Base-by-base conservation (phyloP, 2,888 invertebrate genomes). In the Chelonus formosanus region DNA sequence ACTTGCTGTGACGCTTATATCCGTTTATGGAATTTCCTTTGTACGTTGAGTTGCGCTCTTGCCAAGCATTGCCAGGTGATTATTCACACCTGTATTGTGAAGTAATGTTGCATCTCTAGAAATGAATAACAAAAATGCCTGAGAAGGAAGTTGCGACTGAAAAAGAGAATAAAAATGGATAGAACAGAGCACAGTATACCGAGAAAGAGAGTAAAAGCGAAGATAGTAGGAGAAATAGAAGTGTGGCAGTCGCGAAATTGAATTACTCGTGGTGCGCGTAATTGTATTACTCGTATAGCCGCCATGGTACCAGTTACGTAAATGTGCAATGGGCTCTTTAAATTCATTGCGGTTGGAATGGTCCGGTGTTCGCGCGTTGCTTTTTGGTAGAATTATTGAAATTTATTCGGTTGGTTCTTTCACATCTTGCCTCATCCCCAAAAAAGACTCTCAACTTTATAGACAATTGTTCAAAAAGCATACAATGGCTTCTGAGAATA, bases 251-350 rank as follows among this genome's bases (percentile, higher is more conserved):
- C 52, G 61, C 65, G 73, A 74, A 76, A 77, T 78, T 78, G 76
- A 76, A 78, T 77, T 72, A 75, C 74, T 64, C 69, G 69, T 56
- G 68, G 66, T 67, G 73, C 73, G 68, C 72, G 76, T 78, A 79
- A 78, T 79, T 74, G 76, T 74, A 75, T 80, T 78, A 79, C 75
- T 77, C 74, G 74, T 70, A 72, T 7, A 48, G 75, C 72, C 72
- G 74, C 70, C 67, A 63, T 68, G 65, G 65, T 65, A 67, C 55
- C 70, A 68, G 73, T 78, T 76, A 75, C 74, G 75, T 73, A 76
- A 78, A 78, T 74, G 73, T 69, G 70, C 68, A 65, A 61, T 65
- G 63, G 69, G 71, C 73, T 71, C 75, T 75, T 76, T 63, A 72
- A 73, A 77, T 75, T 74, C 74, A 74, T 74, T 73, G 73, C 69